Evolutionary conservation across 2,797 vertebrate species (phyloP).

Genomic region (Gadopsis bispinosus): DNA sequence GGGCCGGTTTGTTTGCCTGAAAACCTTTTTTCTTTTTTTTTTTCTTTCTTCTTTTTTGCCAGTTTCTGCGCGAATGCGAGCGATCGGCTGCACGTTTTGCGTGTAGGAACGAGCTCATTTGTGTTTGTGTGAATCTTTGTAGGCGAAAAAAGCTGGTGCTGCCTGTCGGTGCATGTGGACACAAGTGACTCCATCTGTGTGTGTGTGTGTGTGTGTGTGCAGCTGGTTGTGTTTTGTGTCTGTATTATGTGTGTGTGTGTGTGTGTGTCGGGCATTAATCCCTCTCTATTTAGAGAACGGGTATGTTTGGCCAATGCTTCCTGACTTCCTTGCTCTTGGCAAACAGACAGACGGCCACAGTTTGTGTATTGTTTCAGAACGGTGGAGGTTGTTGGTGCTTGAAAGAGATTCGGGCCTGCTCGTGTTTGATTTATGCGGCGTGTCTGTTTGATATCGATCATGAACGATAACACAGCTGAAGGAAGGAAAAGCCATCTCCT

Average conservation of each 20-base stretch:
- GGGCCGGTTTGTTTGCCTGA: conserved; percentile 24
- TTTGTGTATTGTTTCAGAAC: conserved; percentile 74
- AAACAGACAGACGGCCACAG: conserved; percentile 74
- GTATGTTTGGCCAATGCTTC: conserved; percentile 79
- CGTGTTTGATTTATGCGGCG: conserved; percentile 73
- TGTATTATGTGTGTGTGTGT: conserved; percentile 35
- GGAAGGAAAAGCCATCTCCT: conserved; percentile 81
- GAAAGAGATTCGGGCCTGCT: conserved; percentile 74
- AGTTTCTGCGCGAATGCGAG: conserved; percentile 37
- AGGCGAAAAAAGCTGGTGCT: conserved; percentile 37
- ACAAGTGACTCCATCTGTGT: conserved; percentile 60
- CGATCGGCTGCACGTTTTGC: conserved; percentile 39
- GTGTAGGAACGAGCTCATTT: conserved; percentile 50
- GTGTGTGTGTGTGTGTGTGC: conserved; percentile 47
- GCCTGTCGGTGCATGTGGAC: conserved; percentile 71
- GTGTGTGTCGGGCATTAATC: conserved; percentile 65
- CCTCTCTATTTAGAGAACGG: conserved; percentile 79
- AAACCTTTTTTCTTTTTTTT: neutral
- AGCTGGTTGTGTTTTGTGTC: conserved; percentile 62
- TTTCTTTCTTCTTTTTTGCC: conserved; percentile 3
- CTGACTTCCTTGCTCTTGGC: conserved; percentile 81
- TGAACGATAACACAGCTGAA: conserved; percentile 81
- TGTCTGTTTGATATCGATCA: conserved; percentile 84
- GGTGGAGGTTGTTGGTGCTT: conserved; percentile 79
- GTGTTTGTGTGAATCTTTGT: conserved; percentile 57